phyloP scores from a whole-genome alignment of 2,797 vertebrate genomes.

The Megaceryle alcyon region DNA sequence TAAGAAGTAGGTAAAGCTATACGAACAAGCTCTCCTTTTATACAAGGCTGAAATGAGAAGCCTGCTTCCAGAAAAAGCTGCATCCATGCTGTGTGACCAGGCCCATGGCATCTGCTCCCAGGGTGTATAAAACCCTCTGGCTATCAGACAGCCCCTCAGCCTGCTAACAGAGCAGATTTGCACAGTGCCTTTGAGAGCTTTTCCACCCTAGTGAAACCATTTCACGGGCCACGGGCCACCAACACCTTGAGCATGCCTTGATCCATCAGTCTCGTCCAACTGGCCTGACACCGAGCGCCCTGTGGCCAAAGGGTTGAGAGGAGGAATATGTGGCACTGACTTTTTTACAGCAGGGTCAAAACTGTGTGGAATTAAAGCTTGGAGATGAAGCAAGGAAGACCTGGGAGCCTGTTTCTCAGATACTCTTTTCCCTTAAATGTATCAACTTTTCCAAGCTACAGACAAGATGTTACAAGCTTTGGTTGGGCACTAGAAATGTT shows the following conservation, averaged over 20 bases:
- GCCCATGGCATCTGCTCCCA: not conserved
- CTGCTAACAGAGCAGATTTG: not conserved
- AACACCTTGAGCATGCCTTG: not conserved
- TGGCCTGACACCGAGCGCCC: not conserved
- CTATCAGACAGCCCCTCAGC: not conserved
- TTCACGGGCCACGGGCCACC: conserved; percentile 14
- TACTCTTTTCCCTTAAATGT: not conserved
- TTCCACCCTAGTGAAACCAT: conserved; percentile 45
- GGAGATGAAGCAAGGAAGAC: not conserved
- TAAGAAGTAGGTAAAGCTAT: not conserved
- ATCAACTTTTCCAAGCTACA: not conserved
- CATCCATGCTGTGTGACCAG: not conserved
- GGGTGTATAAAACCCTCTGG: not conserved
- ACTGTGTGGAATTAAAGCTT: not conserved
- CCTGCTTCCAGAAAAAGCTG: not conserved
- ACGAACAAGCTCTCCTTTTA: not conserved
- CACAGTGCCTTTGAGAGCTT: not conserved
- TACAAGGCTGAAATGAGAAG: not conserved
- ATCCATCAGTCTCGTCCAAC: not conserved
- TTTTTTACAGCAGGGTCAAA: not conserved
- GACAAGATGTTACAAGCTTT: not conserved
- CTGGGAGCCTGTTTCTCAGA: not conserved
- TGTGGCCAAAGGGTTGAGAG: not conserved
- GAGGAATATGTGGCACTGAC: not conserved
- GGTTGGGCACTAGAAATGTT: not conserved